These are phyloP conservation scores for Drosophila borborema DNA, from an alignment of 2,888 invertebrate species.

Conservation along the genomic window DNA sequence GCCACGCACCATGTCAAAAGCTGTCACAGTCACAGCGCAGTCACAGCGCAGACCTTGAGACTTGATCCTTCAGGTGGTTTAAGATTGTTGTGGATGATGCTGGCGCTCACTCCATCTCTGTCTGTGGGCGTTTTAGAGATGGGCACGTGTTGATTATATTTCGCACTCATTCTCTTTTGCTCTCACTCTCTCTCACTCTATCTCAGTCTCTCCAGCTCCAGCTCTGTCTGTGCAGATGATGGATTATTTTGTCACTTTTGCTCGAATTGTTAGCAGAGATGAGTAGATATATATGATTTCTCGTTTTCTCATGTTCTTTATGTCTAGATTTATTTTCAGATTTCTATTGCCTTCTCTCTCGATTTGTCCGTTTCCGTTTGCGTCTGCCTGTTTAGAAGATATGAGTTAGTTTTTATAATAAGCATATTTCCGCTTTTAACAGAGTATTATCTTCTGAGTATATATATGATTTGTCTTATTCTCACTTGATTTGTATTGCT, in stretches of 20 bases:
- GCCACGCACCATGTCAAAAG: slow-evolving; percentile 29
- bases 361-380: not conserved
- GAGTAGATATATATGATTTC: not conserved
- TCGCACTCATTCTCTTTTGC: not conserved
- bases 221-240: slow-evolving; percentile 1
- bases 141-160: slow-evolving; percentile 14
- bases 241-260: not conserved
- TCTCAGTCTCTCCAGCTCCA: not conserved
- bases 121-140: slow-evolving; percentile 9
- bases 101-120: not conserved
- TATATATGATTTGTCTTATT: no score
- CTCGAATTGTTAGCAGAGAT: not conserved
- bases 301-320: not conserved
- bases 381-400: not conserved
- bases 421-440: not conserved
- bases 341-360: not conserved
- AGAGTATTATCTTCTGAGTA: no score
- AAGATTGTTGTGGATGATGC: slow-evolving; percentile 7
- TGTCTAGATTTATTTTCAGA: not conserved
- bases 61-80: slow-evolving; percentile 38
- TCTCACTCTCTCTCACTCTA: not conserved
- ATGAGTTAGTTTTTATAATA: not conserved
- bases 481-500: not conserved
- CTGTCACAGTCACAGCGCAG: slow-evolving; percentile 35
- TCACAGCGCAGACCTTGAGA: slow-evolving; percentile 29